Conservation (phyloP, 2,797 vertebrate species). For the Pelochelys cantorii region DNA sequence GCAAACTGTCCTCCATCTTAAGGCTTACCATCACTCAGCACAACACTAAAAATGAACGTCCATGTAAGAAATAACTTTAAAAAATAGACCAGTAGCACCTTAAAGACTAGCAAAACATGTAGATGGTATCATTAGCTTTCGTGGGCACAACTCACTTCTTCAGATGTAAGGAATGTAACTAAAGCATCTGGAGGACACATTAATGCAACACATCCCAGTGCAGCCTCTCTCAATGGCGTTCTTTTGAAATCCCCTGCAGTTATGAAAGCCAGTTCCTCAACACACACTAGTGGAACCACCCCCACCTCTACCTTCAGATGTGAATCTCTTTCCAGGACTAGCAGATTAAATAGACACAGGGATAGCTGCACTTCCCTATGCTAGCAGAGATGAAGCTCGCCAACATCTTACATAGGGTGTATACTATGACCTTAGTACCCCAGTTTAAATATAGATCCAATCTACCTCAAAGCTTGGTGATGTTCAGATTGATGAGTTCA, state of each 20-base stretch:
- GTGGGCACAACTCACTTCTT: too few relatives aligned
- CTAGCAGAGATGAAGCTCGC: background rate
- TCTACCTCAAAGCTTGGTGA: background rate
- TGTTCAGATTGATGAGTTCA: background rate
- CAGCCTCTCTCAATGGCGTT: background rate
- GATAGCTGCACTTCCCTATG: background rate
- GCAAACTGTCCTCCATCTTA: rapidly evolving
- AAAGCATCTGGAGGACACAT: background rate
- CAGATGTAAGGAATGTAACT: rapidly evolving
- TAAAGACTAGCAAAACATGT: too few relatives aligned
- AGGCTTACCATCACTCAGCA: background rate
- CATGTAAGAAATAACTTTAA: too few relatives aligned
- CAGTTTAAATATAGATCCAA: background rate
- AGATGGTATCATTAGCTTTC: too few relatives aligned
- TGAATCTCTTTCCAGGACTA: background rate
- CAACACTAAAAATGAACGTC: too few relatives aligned
- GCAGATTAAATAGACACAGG: background rate
- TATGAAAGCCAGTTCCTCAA: background rate
- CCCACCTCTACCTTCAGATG: background rate
- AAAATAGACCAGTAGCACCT: too few relatives aligned
- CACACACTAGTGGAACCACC: background rate
- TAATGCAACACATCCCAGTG: background rate
- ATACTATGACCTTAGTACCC: background rate
- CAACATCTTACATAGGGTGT: background rate
- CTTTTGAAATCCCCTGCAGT: background rate